These are phyloP conservation scores for Drosophila anomalipes DNA, from an alignment of 2,888 invertebrate species.

Conservation along the genomic window DNA sequence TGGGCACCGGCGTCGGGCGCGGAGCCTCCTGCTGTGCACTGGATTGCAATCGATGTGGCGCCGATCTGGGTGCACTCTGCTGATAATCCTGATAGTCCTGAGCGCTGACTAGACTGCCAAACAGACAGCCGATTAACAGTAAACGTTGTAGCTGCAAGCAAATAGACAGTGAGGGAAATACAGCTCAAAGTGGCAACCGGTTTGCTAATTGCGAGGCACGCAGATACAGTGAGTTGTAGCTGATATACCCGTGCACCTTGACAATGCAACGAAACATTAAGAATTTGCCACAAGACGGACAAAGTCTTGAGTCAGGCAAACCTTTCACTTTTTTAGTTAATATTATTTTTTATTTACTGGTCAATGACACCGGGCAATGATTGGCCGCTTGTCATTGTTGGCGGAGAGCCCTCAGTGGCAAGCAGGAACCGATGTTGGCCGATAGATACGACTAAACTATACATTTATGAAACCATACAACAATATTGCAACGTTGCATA, in stretches of 20 bases:
- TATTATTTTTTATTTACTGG: conserved; percentile 43
- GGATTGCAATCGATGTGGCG: conserved; percentile 81
- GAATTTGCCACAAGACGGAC: conserved; percentile 47
- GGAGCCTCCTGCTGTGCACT: conserved; percentile 70
- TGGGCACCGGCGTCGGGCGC: conserved; percentile 89
- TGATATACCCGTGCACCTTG: conserved; percentile 65
- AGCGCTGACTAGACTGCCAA: conserved; percentile 68
- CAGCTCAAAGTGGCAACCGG: conserved; percentile 57
- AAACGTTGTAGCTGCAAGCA: conserved; percentile 73
- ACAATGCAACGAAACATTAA: conserved; percentile 48
- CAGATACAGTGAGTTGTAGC: conserved; percentile 1
- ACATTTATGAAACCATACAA: conserved; percentile 17
- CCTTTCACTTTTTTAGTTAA: conserved; percentile 75
- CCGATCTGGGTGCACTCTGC: conserved; percentile 79
- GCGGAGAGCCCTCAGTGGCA: conserved; percentile 75
- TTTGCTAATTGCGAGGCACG: conserved; percentile 56
- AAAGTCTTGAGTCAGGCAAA: conserved; percentile 52
- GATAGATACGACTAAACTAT: conserved; percentile 30
- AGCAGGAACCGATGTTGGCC: conserved; percentile 71
- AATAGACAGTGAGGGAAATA: conserved; percentile 10
- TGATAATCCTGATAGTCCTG: conserved; percentile 85
- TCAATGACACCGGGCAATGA: conserved; percentile 70
- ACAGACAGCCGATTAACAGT: conserved; percentile 71
- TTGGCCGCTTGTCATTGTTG: conserved; percentile 38
- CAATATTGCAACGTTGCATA: conserved; percentile 64